A percentile compares a stretch with the other conserved stretches of the same genome.
Conservation (phyloP, 2,888 invertebrate genomes). For the Rotaria sp. region DNA sequence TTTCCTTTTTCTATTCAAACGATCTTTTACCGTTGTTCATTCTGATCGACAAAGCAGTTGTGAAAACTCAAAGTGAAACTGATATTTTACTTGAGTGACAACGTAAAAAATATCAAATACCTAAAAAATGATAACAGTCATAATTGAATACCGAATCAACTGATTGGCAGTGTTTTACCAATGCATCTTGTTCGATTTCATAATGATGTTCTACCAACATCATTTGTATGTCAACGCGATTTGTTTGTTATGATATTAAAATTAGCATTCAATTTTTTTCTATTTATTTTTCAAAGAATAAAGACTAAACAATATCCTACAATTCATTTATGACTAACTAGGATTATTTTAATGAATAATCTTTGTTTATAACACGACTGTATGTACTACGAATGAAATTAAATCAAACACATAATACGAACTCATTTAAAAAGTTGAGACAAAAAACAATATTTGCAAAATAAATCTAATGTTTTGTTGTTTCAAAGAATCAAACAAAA, state of each 20-base stretch:
- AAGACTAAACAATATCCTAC: too few species aligned
- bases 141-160: conserved; percentile 35
- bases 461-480: not conserved
- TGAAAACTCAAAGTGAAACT: conserved; percentile 74
- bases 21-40: not conserved
- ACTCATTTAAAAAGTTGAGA: not conserved
- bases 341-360: too few species aligned
- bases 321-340: too few species aligned
- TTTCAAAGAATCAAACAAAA: too few species aligned
- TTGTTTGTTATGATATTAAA: not conserved
- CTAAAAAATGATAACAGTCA: not conserved
- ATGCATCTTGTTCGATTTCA: conserved; percentile 67
- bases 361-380: not conserved
- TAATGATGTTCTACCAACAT: not conserved
- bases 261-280: too few species aligned
- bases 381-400: not conserved
- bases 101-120: conserved; percentile 46
- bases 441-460: not conserved
- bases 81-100: conserved; percentile 62
- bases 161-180: conserved; percentile 88
- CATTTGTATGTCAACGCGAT: not conserved
- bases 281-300: too few species aligned
- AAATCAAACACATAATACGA: not conserved
- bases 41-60: conserved; percentile 72
- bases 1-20: too few species aligned